Percentiles rank a stretch among this genome's conserved stretches.
These are phyloP conservation scores for Sinella curviseta DNA, from an alignment of 1,140 invertebrate species.

Conservation along the genomic window DNA sequence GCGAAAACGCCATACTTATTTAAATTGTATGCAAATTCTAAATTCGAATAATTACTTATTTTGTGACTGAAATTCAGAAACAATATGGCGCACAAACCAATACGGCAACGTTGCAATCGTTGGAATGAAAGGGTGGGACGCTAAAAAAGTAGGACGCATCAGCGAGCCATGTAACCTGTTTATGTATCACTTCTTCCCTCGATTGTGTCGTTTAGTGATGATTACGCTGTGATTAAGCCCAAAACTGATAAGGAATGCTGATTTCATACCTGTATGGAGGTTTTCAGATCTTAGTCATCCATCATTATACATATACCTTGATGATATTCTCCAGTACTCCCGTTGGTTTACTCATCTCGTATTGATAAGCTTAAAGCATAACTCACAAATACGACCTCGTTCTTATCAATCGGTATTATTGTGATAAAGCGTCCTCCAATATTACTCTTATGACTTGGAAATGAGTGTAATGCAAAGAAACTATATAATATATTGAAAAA, in stretches of 20 bases:
- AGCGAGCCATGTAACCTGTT: background rate
- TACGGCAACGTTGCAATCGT: too few species aligned
- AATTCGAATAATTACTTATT: background rate
- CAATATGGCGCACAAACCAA: background rate
- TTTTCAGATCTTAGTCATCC: background rate
- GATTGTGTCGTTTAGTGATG: background rate
- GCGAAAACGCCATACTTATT: constrained; percentile 40
- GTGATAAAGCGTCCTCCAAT: too few species aligned
- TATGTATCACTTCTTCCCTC: background rate
- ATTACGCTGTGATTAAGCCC: background rate
- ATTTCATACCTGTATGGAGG: background rate
- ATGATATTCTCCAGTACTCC: too few species aligned
- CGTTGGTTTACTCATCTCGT: background rate
- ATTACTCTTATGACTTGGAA: too few species aligned
- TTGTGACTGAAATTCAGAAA: background rate
- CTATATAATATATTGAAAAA: too few species aligned
- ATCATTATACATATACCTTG: too few species aligned
- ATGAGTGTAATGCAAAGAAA: too few species aligned
- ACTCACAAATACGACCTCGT: background rate
- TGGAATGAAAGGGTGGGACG: background rate
- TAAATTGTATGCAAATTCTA: background rate
- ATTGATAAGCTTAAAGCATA: background rate
- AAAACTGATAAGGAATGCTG: background rate
- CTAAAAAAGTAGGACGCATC: constrained; percentile 6
- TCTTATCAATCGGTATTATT: background rate